Evolutionary conservation across 2,888 invertebrate genomes (phyloP), one percentile per base, ranked within the genome.

Genomic region (Phengaris alcon): DNA sequence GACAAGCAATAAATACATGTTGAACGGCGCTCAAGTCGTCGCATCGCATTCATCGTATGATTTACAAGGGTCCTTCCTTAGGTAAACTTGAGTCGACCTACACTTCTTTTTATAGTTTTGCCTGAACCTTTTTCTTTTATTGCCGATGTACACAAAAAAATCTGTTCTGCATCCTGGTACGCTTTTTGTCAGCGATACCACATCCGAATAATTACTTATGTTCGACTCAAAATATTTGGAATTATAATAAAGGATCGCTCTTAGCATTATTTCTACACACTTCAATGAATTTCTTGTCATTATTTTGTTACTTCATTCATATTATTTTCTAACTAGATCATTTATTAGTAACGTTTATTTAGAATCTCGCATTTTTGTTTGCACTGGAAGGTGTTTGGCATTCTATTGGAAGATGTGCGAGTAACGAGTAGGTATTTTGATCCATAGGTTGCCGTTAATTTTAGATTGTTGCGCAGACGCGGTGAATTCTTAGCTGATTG

Each of bases 371-470:
- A 70, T 15, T 75, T 59, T 75, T 70, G 70, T 70, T 70, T 48
- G 68, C 87, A 85, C 91, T 93, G 92, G 91, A 93, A 93, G 93
- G 92, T 93, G 93, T 93, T 93, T 90, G 93, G 92, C 92, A 91
- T 93, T 90, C 87, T 93, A 93, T 91, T 92, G 92, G 92, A 90
- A 93, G 91, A 93, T 92, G 91, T 87, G 88, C 90, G 90, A 89
- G 91, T 91, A 90, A 90, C 91, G 89, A 88, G 90, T 89, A 89
- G 90, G 90, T 93, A 93, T 93, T 93, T 93, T 93, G 93, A 93
- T 93, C 92, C 93, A 93, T 93, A 88, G 91, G 90, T 91, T 92
- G 90, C 91, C 90, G 93, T 91, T 93, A 93, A 93, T 91, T 93
- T 93, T 93, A 93, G 93, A 93, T 92, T 89, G 91, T 89, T 88